A percentile compares a stretch with the other conserved stretches of the same genome.
These are phyloP conservation scores for Rhinoraja longicauda DNA, from an alignment of 2,797 vertebrate species.

Conservation along the genomic window DNA sequence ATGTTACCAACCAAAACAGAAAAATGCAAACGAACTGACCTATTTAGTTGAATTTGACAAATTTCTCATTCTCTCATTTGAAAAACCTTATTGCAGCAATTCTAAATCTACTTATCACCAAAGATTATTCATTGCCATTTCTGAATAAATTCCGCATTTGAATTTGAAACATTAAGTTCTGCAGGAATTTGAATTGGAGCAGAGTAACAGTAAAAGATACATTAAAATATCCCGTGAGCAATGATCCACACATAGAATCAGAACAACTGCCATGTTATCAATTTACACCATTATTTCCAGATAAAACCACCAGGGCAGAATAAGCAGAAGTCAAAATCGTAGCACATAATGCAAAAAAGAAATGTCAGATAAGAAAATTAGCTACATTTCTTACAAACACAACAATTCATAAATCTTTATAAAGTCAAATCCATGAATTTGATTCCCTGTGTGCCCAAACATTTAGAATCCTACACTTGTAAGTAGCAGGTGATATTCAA, in stretches of 20 bases:
- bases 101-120: not conserved
- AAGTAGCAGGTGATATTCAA: not conserved
- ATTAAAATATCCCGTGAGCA: not conserved
- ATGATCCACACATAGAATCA: not conserved
- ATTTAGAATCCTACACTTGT: not conserved
- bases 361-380: conserved; percentile 10
- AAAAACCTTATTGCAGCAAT: not conserved
- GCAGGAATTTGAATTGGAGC: not conserved
- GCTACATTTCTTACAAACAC: conserved; percentile 14
- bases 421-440: not conserved
- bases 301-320: conserved; percentile 20
- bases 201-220: not conserved
- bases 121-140: not conserved
- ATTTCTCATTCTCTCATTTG: not conserved
- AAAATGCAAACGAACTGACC: not conserved
- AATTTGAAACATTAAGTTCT: not conserved
- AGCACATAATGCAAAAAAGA: not conserved
- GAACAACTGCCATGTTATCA: not conserved
- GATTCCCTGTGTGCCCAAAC: not conserved
- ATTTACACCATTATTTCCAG: not conserved
- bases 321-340: conserved; percentile 3
- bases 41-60: not conserved
- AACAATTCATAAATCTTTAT: not conserved
- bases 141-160: not conserved
- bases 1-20: not conserved